Conservation (phyloP, 2,888 invertebrate genomes). For the Macrosoma leucophasiata region DNA sequence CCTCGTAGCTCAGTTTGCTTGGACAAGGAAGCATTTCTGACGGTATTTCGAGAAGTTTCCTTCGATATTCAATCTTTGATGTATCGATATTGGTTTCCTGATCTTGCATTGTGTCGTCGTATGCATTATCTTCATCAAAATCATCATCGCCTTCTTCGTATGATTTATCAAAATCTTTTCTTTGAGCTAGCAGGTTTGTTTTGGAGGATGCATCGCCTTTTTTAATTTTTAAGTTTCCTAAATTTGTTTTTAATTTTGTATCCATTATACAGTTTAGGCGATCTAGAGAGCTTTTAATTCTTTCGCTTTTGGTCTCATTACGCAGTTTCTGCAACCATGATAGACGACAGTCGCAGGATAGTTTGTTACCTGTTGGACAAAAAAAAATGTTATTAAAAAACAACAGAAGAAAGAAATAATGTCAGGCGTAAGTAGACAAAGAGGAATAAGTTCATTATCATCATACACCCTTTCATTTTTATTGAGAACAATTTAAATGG, state of each 20-base stretch:
- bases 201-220: constrained; percentile 25
- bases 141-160: constrained; percentile 52
- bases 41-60: constrained; percentile 56
- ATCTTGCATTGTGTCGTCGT: constrained; percentile 62
- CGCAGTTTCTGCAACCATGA: constrained; percentile 85
- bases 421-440: no score
- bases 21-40: constrained; percentile 57
- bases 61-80: constrained; percentile 51
- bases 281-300: constrained; percentile 79
- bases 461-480: no score
- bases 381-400: no score
- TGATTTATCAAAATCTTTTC: constrained; percentile 36
- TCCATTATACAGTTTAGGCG: constrained; percentile 82
- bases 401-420: no score
- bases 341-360: constrained; percentile 88
- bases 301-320: constrained; percentile 83
- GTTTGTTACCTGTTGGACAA: constrained; percentile 81
- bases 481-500: no score
- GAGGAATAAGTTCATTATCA: no score
- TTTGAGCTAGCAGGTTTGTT: constrained; percentile 14
- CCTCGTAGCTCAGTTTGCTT: constrained; percentile 50
- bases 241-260: constrained; percentile 40
- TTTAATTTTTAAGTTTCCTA: constrained; percentile 38
- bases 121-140: constrained; percentile 47
- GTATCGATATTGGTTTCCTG: constrained; percentile 47